Base-by-base conservation (phyloP, 2,113 vertebrate species). In the Tringa solitaria region DNA sequence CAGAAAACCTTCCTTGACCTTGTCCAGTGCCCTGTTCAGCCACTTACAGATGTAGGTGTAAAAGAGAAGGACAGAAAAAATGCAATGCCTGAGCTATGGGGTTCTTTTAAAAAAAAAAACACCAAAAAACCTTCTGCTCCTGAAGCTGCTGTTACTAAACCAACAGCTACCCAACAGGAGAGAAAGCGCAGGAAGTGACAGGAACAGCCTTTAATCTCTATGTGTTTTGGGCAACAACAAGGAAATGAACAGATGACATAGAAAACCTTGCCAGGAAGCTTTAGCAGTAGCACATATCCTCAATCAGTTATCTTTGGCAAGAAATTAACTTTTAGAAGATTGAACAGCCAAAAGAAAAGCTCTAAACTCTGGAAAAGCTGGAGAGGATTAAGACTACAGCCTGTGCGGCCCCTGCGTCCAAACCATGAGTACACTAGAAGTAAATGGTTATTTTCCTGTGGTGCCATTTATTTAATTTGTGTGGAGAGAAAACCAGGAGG, bases 1-100 rank as follows among this genome's bases (percentile, higher is more conserved):
- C n/a, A 60, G 76, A 20, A 46, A 5, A 10, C 13, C 35, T 6
- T 2, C 37, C 13, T 35, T 0, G 0, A 0, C 30, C 37, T 53
- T 9, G 12, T 53, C 65, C 53, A 35, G 69, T 16, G 54, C 39
- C 63, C 48, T 54, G n/a, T 35, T 68, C 39, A 9, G 32, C 51
- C 16, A 13, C 48, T 54, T 75, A 41, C 0, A 3, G 22, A 7
- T 33, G 39, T 4, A 61, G 41, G 33, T 45, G 13, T 27, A 37
- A 78, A 74, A 81, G 80, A 43, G 39, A 67, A 89, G 83, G 16
- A 70, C 28, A 87, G 59, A 63, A 73, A 81, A 74, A 26, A 59
- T 77, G 56, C 54, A 80, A 2, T 61, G 60, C 32, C 41, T 8
- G 8, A 41, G 14, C 16, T 28, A 27, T 28, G 51, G 51, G 51